A percentile compares a stretch with the other conserved stretches of the same genome.
Conservation (phyloP, 92 coral and sea anemone species). For the Umimayanthus kanabou region DNA sequence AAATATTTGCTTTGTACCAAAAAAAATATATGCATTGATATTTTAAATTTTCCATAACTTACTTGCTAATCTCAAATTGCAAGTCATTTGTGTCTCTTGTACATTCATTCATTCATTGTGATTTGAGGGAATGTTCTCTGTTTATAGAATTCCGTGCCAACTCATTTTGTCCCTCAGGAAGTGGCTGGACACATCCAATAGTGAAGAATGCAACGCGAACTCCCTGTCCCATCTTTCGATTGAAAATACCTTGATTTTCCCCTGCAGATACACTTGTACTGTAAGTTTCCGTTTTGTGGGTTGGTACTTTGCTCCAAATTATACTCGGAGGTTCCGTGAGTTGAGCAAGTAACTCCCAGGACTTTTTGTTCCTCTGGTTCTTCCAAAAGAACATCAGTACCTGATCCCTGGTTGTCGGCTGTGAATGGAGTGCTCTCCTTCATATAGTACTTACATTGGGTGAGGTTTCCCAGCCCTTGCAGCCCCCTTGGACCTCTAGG, state of each 20-base stretch:
- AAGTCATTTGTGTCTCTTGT: background rate
- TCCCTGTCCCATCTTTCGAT: conserved; percentile 7
- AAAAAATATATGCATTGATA: background rate
- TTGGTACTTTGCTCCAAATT: background rate
- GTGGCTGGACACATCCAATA: conserved; percentile 50
- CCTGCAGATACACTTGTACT: conserved; percentile 17
- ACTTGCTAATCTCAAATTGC: conserved; percentile 24
- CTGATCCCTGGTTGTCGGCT: conserved; percentile 34
- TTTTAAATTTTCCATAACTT: conserved; percentile 13
- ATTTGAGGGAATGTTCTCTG: conserved; percentile 3
- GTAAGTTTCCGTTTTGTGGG: background rate
- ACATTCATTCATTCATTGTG: conserved; percentile 7
- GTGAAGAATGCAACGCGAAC: conserved; percentile 8
- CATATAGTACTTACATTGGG: background rate
- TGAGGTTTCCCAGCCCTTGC: conserved; percentile 19
- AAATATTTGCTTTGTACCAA: background rate
- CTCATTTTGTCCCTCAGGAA: conserved; percentile 19
- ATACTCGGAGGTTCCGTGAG: background rate
- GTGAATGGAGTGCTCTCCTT: conserved; percentile 32
- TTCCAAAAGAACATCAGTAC: conserved; percentile 12
- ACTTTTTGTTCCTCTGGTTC: background rate
- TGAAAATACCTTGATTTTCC: conserved; percentile 1
- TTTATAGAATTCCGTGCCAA: background rate
- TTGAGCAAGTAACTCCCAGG: conserved; percentile 16
- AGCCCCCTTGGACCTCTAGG: background rate